Conservation (phyloP, 2,888 invertebrate genomes). For the Ethmia dodecea region DNA sequence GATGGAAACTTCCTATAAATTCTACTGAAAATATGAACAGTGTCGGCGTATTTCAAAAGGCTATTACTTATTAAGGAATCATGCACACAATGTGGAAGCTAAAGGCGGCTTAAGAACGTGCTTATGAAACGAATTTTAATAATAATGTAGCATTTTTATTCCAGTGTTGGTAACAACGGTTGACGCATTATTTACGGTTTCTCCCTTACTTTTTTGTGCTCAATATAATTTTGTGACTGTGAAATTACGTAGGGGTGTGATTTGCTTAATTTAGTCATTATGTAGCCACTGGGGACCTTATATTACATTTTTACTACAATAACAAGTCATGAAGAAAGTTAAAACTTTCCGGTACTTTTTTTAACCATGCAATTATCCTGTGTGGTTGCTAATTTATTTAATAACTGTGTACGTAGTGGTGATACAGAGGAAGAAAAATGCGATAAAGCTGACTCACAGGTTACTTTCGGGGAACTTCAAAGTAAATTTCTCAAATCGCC, state of each 20-base stretch:
- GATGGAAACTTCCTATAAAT: constrained; percentile 51
- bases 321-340: no score
- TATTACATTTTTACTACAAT: no score
- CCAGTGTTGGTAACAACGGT: constrained; percentile 22
- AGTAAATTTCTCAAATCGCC: constrained; percentile 12
- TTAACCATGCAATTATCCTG: no score
- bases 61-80: constrained; percentile 55
- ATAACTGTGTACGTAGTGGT: no score
- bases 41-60: constrained; percentile 54
- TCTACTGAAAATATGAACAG: constrained; percentile 40
- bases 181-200: constrained; percentile 22
- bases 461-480: no score
- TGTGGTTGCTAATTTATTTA: no score
- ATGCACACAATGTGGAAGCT: constrained; percentile 44
- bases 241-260: constrained; percentile 10
- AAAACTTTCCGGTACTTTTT: no score
- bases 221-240: constrained; percentile 10
- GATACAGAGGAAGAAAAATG: no score
- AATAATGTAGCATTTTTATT: constrained; percentile 38
- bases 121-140: constrained; percentile 41
- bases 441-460: no score
- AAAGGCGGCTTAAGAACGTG: constrained; percentile 34
- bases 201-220: constrained; percentile 11
- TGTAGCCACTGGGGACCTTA: no score
- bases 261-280: constrained; percentile 7